phyloP scores from a whole-genome alignment of 2,113 vertebrate species.

The Hiodon tergisus region DNA sequence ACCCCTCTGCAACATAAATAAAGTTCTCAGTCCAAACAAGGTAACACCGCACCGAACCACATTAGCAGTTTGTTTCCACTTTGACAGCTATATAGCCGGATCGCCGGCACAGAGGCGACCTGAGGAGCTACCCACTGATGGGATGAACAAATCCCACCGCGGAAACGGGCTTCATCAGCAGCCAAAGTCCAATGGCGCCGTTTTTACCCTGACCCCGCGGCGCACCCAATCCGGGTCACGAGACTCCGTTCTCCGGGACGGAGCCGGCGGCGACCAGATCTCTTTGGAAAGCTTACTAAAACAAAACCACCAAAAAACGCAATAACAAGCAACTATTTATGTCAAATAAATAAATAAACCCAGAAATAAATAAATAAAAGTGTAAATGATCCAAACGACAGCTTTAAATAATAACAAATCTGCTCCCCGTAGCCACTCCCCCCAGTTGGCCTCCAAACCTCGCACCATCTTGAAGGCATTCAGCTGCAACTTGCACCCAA shows the following conservation, averaged over 20 bases:
- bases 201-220: too few species aligned
- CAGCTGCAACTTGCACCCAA: constrained; percentile 28
- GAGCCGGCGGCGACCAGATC: too few species aligned
- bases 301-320: too few species aligned
- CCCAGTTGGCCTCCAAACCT: constrained; percentile 44
- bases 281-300: too few species aligned
- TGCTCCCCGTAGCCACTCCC: constrained; percentile 1
- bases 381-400: constrained; percentile 34
- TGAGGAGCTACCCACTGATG: not conserved
- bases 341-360: not conserved
- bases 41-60: not conserved
- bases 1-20: not conserved
- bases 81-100: not conserved
- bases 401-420: constrained; percentile 34
- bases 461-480: constrained; percentile 40
- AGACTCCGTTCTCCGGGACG: too few species aligned
- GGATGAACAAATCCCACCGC: too few species aligned
- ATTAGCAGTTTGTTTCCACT: not conserved
- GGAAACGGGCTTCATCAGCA: too few species aligned
- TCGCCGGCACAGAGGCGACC: not conserved
- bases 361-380: not conserved
- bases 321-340: too few species aligned
- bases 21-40: not conserved
- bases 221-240: too few species aligned
- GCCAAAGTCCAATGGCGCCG: too few species aligned